Conservation (phyloP, 2,888 invertebrate species). For the Tineola bisselliella region DNA sequence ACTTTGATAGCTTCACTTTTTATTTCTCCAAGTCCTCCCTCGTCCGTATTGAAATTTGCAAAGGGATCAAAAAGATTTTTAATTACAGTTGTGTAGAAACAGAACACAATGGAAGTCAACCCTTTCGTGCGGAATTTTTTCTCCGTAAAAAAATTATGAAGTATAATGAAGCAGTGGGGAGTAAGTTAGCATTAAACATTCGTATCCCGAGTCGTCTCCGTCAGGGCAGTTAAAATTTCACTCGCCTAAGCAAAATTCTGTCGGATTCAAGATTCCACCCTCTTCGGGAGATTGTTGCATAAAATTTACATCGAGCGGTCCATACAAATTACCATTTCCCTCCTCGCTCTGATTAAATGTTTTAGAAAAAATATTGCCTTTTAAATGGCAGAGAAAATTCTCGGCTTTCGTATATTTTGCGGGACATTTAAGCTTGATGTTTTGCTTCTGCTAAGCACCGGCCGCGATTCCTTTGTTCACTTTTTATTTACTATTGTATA, state of each 20-base stretch:
- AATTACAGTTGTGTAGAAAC: neutral
- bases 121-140: constrained; percentile 46
- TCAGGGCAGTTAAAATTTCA: constrained; percentile 67
- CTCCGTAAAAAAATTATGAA: constrained; percentile 58
- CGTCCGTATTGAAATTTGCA: neutral
- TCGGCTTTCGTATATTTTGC: constrained; percentile 48
- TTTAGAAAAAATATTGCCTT: constrained; percentile 67
- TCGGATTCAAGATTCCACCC: constrained; percentile 65
- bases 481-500: neutral
- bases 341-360: constrained; percentile 68
- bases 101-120: constrained; percentile 22
- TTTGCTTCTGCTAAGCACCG: constrained; percentile 52
- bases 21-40: neutral
- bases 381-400: constrained; percentile 63
- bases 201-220: constrained; percentile 62
- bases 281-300: constrained; percentile 61
- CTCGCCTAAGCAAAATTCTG: constrained; percentile 67
- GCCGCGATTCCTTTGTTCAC: constrained; percentile 20
- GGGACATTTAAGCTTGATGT: constrained; percentile 42
- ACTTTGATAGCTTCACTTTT: neutral
- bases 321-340: constrained; percentile 68
- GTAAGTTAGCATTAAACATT: constrained; percentile 67
- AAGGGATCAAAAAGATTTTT: neutral
- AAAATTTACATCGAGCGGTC: constrained; percentile 68
- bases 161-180: constrained; percentile 62